Evolutionary conservation across 2,797 vertebrate species (phyloP), one percentile per base, ranked within the genome.

Genomic region (Jordanella pulchra): DNA sequence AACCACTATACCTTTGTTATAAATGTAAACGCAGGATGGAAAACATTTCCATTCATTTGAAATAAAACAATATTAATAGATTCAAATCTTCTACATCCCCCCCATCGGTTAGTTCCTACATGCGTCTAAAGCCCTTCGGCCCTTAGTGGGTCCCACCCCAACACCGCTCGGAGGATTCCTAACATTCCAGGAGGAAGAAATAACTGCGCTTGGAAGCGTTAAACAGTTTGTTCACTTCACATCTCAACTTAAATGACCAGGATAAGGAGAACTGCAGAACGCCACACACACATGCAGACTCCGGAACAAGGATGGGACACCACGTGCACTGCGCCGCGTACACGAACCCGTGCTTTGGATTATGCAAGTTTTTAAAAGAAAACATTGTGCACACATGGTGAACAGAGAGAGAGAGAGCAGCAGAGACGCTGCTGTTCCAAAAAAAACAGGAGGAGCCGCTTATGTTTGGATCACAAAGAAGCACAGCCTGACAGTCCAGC

Each of bases 121-220:
- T 71, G 65, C 50, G 79, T 91, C 75, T 78, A 81, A 86, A 87
- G 77, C 67, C 76, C 76, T 86, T 85, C 80, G 75, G 83, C 84
- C 84, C 76, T 77, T 69, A 72, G 77, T 64, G 58, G 5, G 84
- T 87, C 82, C 86, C 85, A 87, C 76, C 86, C 84, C 72, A 76
- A 85, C 86, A 88, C 89, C 86, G 85, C 89, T 91, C 77, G 74
- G 79, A 81, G 72, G 84, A 92, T 92, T 93, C 91, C 71, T 89
- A 66, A 86, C 83, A 90, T 93, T 91, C 87, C 80, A 81, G 75
- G 48, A 71, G 71, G 80, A 84, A 87, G 51, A 87, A 89, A 92
- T 88, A 86, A 84, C 83, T 87, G 86, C 81, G 84, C 80, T 85
- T 35, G 84, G 84, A 83, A 89, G 87, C 53, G 27, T 77, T 89